phyloP scores from a whole-genome alignment of 1,140 invertebrate species.

The Drosophila lacteicornis region DNA sequence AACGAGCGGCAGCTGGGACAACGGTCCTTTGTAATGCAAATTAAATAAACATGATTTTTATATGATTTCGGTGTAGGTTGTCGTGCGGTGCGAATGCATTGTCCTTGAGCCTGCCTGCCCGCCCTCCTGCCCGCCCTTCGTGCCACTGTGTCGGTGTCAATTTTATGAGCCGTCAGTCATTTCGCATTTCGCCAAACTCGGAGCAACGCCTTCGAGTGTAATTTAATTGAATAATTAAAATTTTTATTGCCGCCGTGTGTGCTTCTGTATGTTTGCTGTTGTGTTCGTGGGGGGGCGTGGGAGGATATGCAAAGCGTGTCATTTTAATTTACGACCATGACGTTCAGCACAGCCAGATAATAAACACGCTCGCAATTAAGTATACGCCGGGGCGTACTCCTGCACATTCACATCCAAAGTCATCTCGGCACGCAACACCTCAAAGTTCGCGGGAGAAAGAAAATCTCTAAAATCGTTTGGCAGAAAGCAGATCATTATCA shows the following conservation, averaged over 20 bases:
- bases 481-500: too few species aligned
- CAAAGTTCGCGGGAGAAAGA: constrained; percentile 1
- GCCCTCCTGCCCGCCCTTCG: constrained; percentile 27
- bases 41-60: constrained; percentile 83
- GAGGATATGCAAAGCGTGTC: constrained; percentile 78
- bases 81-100: constrained; percentile 27
- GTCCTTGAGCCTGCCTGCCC: constrained; percentile 11
- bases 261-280: constrained; percentile 4
- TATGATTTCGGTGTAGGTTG: constrained; percentile 60
- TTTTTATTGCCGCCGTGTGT: constrained; percentile 72
- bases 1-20: constrained; percentile 54
- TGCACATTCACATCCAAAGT: constrained; percentile 29
- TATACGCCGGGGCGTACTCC: constrained; percentile 61
- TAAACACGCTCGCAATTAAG: constrained; percentile 78
- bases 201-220: constrained; percentile 76
- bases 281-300: constrained; percentile 13
- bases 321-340: constrained; percentile 82
- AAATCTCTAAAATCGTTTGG: not conserved
- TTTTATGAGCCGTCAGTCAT: constrained; percentile 79
- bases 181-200: constrained; percentile 64
- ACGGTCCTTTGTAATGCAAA: constrained; percentile 72
- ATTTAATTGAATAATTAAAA: constrained; percentile 84
- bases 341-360: constrained; percentile 74
- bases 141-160: constrained; percentile 66
- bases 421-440: constrained; percentile 32